Conservation (phyloP, 2,797 vertebrate genomes). For the Triplophysa bombifrons region DNA sequence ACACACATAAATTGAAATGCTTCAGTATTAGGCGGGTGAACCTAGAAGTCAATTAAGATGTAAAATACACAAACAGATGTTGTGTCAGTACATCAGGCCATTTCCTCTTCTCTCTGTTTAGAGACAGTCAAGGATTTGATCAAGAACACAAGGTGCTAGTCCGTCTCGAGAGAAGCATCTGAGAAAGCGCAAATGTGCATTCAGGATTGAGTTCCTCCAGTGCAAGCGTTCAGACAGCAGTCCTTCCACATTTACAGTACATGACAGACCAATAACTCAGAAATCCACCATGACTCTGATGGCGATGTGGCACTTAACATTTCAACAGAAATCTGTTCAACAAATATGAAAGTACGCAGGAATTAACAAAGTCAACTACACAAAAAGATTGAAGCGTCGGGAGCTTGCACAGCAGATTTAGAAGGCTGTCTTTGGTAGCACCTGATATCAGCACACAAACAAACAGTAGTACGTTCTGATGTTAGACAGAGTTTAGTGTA, state of each 20-base stretch:
- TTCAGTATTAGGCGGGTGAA: slow-evolving; percentile 26
- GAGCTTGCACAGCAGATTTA: slow-evolving; percentile 76
- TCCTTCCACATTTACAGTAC: slow-evolving; percentile 77
- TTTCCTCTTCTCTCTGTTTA: neutral
- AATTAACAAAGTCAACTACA: slow-evolving; percentile 61
- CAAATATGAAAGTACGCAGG: slow-evolving; percentile 57
- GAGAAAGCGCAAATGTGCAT: slow-evolving; percentile 22
- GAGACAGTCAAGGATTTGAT: slow-evolving; percentile 9
- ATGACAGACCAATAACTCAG: slow-evolving; percentile 65
- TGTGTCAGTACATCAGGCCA: slow-evolving; percentile 36
- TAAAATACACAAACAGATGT: slow-evolving; percentile 34
- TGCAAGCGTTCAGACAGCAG: slow-evolving; percentile 74
- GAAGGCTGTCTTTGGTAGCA: slow-evolving; percentile 94
- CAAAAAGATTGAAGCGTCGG: slow-evolving; percentile 30
- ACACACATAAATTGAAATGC: slow-evolving; percentile 58
- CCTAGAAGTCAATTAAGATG: slow-evolving; percentile 20
- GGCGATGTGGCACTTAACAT: slow-evolving; percentile 79
- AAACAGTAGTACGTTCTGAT: slow-evolving; percentile 78
- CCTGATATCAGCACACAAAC: slow-evolving; percentile 81
- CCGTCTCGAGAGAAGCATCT: slow-evolving; percentile 5
- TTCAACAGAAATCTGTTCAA: slow-evolving; percentile 74
- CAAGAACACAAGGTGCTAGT: slow-evolving; percentile 46
- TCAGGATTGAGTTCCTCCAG: slow-evolving; percentile 74
- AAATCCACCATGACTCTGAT: slow-evolving; percentile 60
- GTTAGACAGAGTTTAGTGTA: slow-evolving; percentile 8